A percentile compares a stretch with the other conserved stretches of the same genome.
Conservation (phyloP, 2,888 invertebrate genomes). For the Julus scandinavius region DNA sequence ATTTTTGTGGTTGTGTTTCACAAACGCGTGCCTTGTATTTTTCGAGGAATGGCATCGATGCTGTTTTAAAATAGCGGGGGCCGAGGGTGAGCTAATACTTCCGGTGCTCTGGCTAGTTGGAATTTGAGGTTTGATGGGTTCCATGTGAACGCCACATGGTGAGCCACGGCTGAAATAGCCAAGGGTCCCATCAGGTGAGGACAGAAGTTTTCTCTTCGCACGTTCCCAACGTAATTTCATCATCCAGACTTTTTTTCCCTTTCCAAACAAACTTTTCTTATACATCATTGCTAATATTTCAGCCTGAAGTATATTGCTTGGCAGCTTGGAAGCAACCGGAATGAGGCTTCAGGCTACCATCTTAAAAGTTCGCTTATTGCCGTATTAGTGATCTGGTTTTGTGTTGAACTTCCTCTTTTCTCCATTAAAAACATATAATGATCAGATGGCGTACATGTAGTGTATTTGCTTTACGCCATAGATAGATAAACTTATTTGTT, state of each 20-base stretch:
- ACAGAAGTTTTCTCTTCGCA: background rate
- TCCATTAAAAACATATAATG: background rate
- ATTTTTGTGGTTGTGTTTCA: background rate
- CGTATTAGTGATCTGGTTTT: background rate
- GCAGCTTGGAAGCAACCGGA: background rate
- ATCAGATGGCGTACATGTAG: background rate
- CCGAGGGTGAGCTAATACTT: background rate
- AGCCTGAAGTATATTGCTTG: background rate
- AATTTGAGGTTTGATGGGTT: constrained; percentile 29
- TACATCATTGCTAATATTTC: background rate
- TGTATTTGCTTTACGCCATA: too few species aligned
- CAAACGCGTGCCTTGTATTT: constrained; percentile 10
- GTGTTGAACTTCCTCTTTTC: background rate
- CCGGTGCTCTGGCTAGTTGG: constrained; percentile 3
- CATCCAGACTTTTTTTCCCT: background rate
- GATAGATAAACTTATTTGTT: too few species aligned
- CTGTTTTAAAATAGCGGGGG: background rate
- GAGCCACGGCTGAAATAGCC: background rate
- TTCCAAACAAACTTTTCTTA: background rate
- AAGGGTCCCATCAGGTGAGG: constrained; percentile 11
- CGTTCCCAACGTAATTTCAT: background rate
- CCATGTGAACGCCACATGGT: constrained; percentile 42
- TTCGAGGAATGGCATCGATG: background rate
- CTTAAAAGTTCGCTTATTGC: background rate
- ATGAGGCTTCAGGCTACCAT: background rate